Conservation (phyloP, 2,113 vertebrate species). For the Forbesichthys agassizii region DNA sequence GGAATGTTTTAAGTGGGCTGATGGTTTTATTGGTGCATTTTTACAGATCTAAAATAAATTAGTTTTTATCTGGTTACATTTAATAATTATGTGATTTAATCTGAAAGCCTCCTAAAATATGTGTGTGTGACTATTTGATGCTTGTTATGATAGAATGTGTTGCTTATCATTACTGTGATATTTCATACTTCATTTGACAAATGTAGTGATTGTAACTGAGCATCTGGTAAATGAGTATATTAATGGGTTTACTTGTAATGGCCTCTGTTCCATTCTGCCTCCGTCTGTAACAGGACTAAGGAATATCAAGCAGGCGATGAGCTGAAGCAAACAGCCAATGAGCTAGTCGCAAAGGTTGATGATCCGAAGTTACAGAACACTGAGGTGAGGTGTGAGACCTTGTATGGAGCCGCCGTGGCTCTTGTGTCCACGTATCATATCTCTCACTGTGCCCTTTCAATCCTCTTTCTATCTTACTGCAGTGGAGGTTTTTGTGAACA, state of each 20-base stretch:
- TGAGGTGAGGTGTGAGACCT: conserved; percentile 81
- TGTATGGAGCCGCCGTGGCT: neutral
- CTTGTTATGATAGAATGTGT: too few relatives aligned
- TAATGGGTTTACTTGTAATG: neutral
- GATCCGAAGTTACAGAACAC: conserved; percentile 95
- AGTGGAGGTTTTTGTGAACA: neutral
- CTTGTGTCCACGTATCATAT: conserved; percentile 11
- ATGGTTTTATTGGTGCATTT: neutral
- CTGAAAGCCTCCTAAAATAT: too few relatives aligned
- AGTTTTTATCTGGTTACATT: neutral
- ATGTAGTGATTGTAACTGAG: too few relatives aligned
- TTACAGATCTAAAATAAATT: neutral
- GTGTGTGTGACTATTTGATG: too few relatives aligned
- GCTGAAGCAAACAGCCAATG: conserved; percentile 87
- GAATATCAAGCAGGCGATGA: conserved; percentile 92
- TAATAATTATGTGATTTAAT: neutral
- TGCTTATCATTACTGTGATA: neutral
- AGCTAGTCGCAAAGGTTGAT: conserved; percentile 93
- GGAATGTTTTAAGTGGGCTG: conserved; percentile 1
- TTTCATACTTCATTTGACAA: neutral
- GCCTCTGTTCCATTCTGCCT: conserved; percentile 1
- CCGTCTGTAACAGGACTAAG: conserved; percentile 80
- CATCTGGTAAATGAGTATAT: neutral
- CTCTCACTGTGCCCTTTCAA: conserved; percentile 44
- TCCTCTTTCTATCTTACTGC: conserved; percentile 31